These are phyloP conservation scores for Neodiprion fabricii DNA, from an alignment of 1,140 invertebrate genomes.

Conservation along the genomic window DNA sequence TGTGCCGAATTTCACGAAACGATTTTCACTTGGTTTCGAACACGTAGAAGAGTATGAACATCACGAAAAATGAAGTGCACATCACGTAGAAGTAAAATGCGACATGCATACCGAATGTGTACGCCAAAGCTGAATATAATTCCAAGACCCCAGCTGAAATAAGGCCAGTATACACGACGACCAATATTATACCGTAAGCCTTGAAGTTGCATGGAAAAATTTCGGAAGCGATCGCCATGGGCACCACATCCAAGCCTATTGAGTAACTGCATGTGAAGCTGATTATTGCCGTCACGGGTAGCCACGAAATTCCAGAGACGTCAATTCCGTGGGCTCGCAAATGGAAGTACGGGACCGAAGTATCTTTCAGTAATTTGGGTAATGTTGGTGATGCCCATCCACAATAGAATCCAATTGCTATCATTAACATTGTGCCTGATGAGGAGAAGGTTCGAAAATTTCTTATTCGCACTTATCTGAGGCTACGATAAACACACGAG, in stretches of 20 bases:
- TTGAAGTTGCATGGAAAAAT: conserved; percentile 74
- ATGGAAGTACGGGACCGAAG: background rate
- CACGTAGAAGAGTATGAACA: conserved; percentile 65
- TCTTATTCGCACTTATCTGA: background rate
- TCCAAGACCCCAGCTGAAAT: conserved; percentile 74
- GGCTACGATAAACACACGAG: background rate
- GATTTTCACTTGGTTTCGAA: conserved; percentile 75
- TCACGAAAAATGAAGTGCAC: conserved; percentile 49
- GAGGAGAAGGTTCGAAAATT: no score
- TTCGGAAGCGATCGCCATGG: conserved; percentile 74
- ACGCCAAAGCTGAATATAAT: conserved; percentile 68
- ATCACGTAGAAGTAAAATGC: conserved; percentile 76
- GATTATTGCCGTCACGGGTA: conserved; percentile 63
- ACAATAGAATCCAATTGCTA: background rate
- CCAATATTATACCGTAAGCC: conserved; percentile 69
- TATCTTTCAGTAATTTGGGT: background rate
- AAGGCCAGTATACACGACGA: conserved; percentile 70
- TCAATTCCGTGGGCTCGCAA: background rate
- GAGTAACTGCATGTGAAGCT: conserved; percentile 71
- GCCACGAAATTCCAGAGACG: background rate
- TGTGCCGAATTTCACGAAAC: conserved; percentile 67
- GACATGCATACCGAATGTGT: conserved; percentile 67
- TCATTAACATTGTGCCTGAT: background rate
- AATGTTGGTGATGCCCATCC: background rate
- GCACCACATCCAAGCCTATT: conserved; percentile 73